Conservation (phyloP, 2,888 invertebrate genomes). For the Camptogramma bilineatum region DNA sequence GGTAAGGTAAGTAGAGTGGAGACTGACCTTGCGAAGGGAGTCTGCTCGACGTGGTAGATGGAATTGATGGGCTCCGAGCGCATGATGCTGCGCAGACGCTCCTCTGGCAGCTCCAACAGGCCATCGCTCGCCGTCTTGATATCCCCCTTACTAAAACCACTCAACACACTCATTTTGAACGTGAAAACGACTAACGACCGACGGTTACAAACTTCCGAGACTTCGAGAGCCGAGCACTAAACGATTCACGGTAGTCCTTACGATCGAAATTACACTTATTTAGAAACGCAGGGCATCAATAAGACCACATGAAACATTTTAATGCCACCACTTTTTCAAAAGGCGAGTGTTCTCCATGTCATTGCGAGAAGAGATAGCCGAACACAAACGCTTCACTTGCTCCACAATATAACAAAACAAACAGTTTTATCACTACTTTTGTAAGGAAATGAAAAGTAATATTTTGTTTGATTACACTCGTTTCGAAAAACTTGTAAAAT, state of each 20-base stretch:
- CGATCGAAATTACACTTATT: constrained; percentile 81
- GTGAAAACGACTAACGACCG: constrained; percentile 78
- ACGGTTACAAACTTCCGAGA: constrained; percentile 57
- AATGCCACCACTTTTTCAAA: constrained; percentile 84
- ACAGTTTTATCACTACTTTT: constrained; percentile 80
- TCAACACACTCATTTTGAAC: constrained; percentile 83
- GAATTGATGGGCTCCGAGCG: constrained; percentile 90
- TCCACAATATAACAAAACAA: constrained; percentile 77
- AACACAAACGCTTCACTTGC: constrained; percentile 77
- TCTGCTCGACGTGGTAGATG: constrained; percentile 92
- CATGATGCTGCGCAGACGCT: constrained; percentile 88
- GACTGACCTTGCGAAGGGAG: constrained; percentile 93
- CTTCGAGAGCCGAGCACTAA: constrained; percentile 74
- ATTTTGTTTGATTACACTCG: constrained; percentile 84
- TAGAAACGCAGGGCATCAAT: constrained; percentile 73
- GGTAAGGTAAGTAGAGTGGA: constrained; percentile 13
- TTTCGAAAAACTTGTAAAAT: constrained; percentile 78
- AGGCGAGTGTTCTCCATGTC: constrained; percentile 84
- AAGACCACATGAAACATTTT: constrained; percentile 83
- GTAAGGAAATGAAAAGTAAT: constrained; percentile 76
- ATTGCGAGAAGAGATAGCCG: constrained; percentile 84
- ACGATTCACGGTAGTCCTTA: constrained; percentile 82
- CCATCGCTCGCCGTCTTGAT: constrained; percentile 88
- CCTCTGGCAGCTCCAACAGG: constrained; percentile 89
- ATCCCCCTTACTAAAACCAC: constrained; percentile 84